These are phyloP conservation scores for Meloe dianella DNA, from an alignment of 2,888 invertebrate genomes.

Conservation along the genomic window DNA sequence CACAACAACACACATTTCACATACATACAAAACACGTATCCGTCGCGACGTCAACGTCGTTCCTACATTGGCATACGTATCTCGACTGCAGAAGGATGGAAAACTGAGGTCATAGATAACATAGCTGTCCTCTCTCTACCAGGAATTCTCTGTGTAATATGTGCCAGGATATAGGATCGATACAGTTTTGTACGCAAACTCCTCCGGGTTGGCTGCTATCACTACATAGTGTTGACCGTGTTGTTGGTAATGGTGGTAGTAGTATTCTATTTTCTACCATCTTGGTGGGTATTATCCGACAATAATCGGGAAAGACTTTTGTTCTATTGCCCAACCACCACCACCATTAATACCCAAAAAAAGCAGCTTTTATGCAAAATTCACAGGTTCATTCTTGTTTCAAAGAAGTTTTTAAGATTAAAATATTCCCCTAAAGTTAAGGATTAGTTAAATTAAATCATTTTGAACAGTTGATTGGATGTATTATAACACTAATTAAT, in stretches of 20 bases:
- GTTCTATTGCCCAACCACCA: neutral
- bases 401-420: too few species aligned
- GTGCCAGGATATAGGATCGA: constrained; percentile 50
- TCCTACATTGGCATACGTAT: constrained; percentile 36
- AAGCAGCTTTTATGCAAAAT: neutral
- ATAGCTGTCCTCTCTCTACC: constrained; percentile 59
- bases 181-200: constrained; percentile 41
- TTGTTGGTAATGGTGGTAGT: neutral
- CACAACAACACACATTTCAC: neutral
- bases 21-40: constrained; percentile 19
- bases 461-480: too few species aligned
- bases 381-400: too few species aligned
- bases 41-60: constrained; percentile 32
- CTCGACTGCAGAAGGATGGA: constrained; percentile 55
- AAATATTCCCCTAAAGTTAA: too few species aligned
- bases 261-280: neutral
- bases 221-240: neutral
- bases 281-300: neutral
- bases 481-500: too few species aligned
- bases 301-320: neutral
- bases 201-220: constrained; percentile 34
- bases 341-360: neutral
- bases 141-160: constrained; percentile 59
- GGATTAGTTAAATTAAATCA: too few species aligned
- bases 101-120: constrained; percentile 58